Percentiles rank a stretch among this genome's conserved stretches.
phyloP scores from a whole-genome alignment of 1,140 invertebrate species.

The Pygmarrhopalites habei region DNA sequence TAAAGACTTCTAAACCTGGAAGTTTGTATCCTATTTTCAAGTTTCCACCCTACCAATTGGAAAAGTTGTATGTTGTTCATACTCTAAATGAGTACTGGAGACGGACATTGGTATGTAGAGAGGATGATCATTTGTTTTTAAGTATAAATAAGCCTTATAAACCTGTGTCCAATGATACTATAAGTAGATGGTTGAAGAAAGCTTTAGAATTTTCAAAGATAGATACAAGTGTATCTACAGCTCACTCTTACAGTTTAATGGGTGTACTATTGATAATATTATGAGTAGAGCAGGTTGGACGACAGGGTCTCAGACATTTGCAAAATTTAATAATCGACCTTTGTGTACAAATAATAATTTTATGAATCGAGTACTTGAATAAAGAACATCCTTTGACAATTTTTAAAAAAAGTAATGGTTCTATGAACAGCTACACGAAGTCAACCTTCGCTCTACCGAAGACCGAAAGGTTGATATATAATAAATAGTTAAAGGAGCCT shows the following conservation, averaged over 20 bases:
- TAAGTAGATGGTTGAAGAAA: neutral
- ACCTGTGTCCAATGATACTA: neutral
- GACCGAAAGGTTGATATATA: no score
- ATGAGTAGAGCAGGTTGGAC: neutral
- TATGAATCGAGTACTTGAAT: no score
- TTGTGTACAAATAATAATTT: no score
- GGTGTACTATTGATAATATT: neutral
- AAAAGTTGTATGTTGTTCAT: neutral
- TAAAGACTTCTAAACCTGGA: neutral
- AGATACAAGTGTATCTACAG: neutral
- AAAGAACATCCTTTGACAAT: no score
- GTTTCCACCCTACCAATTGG: neutral
- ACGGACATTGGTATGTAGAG: neutral
- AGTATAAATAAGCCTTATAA: neutral
- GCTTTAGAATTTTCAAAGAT: neutral
- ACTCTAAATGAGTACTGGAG: neutral
- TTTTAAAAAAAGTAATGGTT: no score
- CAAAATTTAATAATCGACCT: no score
- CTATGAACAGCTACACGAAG: no score
- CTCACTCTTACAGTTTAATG: neutral
- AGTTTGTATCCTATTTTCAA: no score
- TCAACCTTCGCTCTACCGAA: no score
- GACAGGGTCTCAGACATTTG: no score
- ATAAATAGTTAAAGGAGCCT: no score
- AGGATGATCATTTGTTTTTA: neutral